Evolutionary conservation across 2,113 vertebrate genomes (phyloP).

Genomic region (Macheiramphus alcinus): DNA sequence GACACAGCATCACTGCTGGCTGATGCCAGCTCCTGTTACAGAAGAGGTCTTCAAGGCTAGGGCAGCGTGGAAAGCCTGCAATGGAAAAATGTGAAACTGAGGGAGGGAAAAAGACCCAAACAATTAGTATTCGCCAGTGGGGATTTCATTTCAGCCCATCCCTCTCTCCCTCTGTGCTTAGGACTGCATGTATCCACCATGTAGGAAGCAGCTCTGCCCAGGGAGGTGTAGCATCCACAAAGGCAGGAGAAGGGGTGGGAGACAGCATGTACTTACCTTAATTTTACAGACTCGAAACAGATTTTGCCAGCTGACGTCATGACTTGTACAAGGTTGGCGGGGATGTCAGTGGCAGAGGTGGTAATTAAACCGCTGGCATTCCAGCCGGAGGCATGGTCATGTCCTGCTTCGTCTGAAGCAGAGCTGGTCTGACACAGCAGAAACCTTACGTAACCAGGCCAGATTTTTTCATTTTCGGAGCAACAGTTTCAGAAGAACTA

Average conservation of each 20-base stretch:
- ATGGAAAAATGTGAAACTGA: not conserved
- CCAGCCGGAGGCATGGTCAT: not conserved
- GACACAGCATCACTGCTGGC: not conserved
- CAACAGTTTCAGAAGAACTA: not conserved
- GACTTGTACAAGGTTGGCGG: not conserved
- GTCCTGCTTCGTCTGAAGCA: not conserved
- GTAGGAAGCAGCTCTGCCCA: not conserved
- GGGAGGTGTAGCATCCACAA: not conserved
- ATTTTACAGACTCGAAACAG: not conserved
- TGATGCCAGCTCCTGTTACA: not conserved
- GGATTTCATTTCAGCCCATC: not conserved
- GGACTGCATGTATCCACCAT: rapidly evolving
- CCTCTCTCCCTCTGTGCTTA: not conserved
- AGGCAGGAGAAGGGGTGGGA: not conserved
- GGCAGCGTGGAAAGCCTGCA: not conserved
- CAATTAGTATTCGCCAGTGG: not conserved
- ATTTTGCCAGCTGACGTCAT: not conserved
- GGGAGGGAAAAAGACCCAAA: not conserved
- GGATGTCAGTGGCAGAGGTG: rapidly evolving
- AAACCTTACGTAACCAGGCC: not conserved
- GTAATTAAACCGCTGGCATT: constrained; percentile 5
- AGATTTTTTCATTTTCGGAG: not conserved
- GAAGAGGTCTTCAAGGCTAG: not conserved
- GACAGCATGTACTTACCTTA: not conserved
- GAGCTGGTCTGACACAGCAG: not conserved